A percentile compares a stretch with the other conserved stretches of the same genome.
These are phyloP conservation scores for Myodes glareolus DNA, from an alignment of 2,113 vertebrate species.

Conservation along the genomic window DNA sequence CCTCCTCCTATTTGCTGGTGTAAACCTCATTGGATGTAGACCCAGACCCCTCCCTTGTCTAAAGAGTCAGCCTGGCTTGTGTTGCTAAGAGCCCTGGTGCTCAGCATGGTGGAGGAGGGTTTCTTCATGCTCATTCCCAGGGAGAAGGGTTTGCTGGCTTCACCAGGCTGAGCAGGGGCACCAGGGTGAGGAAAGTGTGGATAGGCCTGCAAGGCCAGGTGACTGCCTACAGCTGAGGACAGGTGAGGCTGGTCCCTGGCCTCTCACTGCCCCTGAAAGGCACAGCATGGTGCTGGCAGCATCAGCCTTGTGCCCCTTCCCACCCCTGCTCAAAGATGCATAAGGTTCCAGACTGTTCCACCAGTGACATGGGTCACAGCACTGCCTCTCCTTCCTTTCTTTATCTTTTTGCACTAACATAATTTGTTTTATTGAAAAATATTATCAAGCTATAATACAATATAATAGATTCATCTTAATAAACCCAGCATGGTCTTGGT, in stretches of 20 bases:
- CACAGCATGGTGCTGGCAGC: neutral
- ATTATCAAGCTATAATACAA: too few relatives aligned
- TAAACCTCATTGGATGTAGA: neutral
- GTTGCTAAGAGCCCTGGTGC: neutral
- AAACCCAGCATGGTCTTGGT: too few relatives aligned
- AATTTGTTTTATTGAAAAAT: too few relatives aligned
- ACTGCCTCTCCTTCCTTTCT: neutral
- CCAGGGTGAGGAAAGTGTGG: accelerated
- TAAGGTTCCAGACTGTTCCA: neutral
- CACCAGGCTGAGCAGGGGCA: neutral
- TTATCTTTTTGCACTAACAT: too few relatives aligned
- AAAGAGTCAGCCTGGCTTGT: neutral
- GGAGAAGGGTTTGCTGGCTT: neutral
- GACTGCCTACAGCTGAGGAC: too few relatives aligned
- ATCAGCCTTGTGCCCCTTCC: neutral
- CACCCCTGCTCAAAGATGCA: neutral
- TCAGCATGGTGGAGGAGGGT: neutral
- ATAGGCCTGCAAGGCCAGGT: neutral
- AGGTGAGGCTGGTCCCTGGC: too few relatives aligned
- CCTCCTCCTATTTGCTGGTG: neutral
- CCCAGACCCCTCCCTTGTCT: neutral
- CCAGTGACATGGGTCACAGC: neutral
- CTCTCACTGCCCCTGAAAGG: neutral
- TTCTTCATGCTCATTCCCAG: neutral
- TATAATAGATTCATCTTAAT: too few relatives aligned